Percentiles rank a stretch among this genome's conserved stretches.
Evolutionary conservation across 2,888 invertebrate genomes (phyloP).

Genomic region (Drosophila engyochracea): DNA sequence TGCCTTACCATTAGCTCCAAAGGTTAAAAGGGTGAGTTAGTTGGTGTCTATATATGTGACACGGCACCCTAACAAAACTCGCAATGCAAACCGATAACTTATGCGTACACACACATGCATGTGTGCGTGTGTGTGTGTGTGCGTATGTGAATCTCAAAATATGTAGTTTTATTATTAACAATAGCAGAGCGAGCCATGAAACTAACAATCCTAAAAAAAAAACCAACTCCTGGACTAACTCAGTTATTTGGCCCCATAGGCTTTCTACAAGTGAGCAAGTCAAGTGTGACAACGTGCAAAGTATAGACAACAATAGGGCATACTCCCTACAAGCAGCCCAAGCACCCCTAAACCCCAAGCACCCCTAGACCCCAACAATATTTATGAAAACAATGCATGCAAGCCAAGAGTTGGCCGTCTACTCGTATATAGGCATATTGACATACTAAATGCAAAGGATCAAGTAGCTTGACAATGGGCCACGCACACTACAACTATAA

Average conservation of each 20-base stretch:
- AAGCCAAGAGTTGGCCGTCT: constrained; percentile 55
- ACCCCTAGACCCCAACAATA: constrained; percentile 29
- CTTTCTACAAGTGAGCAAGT: constrained; percentile 34
- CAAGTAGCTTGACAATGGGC: constrained; percentile 66
- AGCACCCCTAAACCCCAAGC: constrained; percentile 6
- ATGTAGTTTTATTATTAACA: constrained; percentile 29
- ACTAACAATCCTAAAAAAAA: constrained; percentile 38
- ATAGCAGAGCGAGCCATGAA: constrained; percentile 11
- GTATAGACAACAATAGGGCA: constrained; percentile 52
- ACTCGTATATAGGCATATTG: constrained; percentile 59
- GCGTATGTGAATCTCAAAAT: constrained; percentile 37
- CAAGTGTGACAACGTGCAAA: constrained; percentile 60
- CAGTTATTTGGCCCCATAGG: constrained; percentile 3
- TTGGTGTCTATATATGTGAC: neutral
- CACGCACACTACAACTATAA: constrained; percentile 41
- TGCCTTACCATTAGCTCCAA: constrained; percentile 46
- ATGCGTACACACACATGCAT: neutral
- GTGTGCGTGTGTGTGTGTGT: constrained; percentile 8
- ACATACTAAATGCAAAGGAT: constrained; percentile 70
- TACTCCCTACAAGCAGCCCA: constrained; percentile 9
- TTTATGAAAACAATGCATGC: constrained; percentile 74
- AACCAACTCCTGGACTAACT: constrained; percentile 13
- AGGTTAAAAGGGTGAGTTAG: constrained; percentile 8
- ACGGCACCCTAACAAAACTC: constrained; percentile 9
- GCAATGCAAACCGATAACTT: constrained; percentile 23